Evolutionary conservation across 2,113 vertebrate genomes (phyloP).

Genomic region (Ursus arctos): DNA sequence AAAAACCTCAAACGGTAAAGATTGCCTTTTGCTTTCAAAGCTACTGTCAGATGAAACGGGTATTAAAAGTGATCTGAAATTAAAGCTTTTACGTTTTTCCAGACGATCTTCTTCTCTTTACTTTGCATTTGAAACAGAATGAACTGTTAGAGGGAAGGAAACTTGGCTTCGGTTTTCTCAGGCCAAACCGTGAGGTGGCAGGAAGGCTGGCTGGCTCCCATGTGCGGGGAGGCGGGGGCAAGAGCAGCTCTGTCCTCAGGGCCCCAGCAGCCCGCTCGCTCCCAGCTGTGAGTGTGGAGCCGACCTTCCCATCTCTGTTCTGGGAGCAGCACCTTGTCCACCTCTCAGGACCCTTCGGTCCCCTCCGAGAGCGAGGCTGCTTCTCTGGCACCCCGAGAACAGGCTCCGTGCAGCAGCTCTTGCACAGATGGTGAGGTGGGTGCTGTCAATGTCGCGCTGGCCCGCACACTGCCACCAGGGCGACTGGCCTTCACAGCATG

Average conservation of each 20-base stretch:
- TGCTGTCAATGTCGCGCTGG: neutral
- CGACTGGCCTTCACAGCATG: neutral
- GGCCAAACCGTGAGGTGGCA: neutral
- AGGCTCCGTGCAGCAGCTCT: too few relatives aligned
- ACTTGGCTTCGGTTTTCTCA: neutral
- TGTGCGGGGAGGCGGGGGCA: accelerated
- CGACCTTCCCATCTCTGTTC: neutral
- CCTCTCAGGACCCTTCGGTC: neutral
- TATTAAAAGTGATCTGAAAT: constrained; percentile 79
- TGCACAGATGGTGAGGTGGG: too few relatives aligned
- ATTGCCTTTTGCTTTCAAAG: constrained; percentile 83
- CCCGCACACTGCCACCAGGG: neutral
- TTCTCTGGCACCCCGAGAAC: accelerated
- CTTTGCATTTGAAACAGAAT: constrained; percentile 64
- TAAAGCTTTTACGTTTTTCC: constrained; percentile 76
- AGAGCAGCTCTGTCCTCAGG: accelerated
- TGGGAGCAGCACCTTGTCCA: neutral
- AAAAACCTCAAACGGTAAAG: constrained; percentile 84
- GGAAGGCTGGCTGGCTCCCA: accelerated
- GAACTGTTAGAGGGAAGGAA: neutral
- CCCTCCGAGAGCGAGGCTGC: neutral
- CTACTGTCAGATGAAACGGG: constrained; percentile 76
- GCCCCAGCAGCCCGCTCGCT: accelerated
- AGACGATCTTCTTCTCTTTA: constrained; percentile 55
- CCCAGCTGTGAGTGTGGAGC: too few relatives aligned